Conservation (phyloP, 1,140 invertebrate species). For the Caenorhabditis brenneri region DNA sequence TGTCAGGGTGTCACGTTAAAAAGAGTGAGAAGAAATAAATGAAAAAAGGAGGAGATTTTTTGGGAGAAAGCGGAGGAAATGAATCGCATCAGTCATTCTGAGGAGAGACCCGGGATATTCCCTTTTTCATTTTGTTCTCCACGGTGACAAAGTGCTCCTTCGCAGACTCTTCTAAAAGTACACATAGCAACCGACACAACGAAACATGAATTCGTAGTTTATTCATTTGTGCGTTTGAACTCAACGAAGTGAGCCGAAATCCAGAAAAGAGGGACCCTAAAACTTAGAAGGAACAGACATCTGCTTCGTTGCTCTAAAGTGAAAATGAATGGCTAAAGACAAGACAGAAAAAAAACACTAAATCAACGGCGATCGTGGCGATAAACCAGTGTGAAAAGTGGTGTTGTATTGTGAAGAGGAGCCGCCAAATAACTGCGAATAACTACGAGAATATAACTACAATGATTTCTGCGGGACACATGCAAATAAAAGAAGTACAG, state of each 20-base stretch:
- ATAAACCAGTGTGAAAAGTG: neutral
- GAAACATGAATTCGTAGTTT: neutral
- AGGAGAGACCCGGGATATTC: neutral
- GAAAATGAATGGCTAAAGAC: neutral
- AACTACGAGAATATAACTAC: neutral
- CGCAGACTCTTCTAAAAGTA: neutral
- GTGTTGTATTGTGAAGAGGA: neutral
- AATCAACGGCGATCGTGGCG: neutral
- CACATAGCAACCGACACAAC: neutral
- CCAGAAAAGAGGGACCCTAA: neutral
- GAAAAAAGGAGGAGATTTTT: neutral
- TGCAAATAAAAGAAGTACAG: constrained; percentile 31
- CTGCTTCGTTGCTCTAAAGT: neutral
- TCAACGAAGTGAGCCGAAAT: neutral
- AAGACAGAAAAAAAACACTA: neutral
- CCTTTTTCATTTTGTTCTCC: neutral
- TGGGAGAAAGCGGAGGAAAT: constrained; percentile 1
- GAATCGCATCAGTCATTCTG: neutral
- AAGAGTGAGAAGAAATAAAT: neutral
- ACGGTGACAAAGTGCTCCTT: neutral
- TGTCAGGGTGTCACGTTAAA: neutral
- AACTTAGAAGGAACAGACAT: neutral
- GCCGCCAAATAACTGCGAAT: neutral
- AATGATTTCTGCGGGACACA: constrained; percentile 7
- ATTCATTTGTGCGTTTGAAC: neutral